These are phyloP conservation scores for Tethea ocularis DNA, from an alignment of 2,888 invertebrate genomes.

Conservation along the genomic window DNA sequence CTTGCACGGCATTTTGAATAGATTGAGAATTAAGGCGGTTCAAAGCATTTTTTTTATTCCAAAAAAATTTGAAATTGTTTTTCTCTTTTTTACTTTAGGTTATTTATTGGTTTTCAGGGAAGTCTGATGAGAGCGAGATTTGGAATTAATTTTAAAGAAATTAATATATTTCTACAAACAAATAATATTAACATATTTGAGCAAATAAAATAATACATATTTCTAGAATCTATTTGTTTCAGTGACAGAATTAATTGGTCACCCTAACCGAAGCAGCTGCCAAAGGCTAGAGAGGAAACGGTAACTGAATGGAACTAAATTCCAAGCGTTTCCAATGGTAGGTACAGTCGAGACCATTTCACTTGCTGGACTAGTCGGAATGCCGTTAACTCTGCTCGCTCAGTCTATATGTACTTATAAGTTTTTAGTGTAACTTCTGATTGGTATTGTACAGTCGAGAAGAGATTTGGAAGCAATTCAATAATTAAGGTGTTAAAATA, in stretches of 20 bases:
- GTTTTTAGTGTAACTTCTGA: slow-evolving; percentile 6
- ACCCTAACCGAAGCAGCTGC: slow-evolving; percentile 64
- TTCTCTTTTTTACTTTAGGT: no score
- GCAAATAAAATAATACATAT: no score
- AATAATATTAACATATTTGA: no score
- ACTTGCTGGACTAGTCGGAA: slow-evolving; percentile 62
- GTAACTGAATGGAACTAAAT: slow-evolving; percentile 82
- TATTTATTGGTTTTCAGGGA: no score
- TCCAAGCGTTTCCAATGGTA: slow-evolving; percentile 64
- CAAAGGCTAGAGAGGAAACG: slow-evolving; percentile 79
- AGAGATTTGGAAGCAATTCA: background rate
- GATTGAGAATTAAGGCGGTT: no score
- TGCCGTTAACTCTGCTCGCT: slow-evolving; percentile 46
- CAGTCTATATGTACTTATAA: background rate
- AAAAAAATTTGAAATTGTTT: no score
- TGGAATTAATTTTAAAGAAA: no score
- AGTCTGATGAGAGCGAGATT: no score
- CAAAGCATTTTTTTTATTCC: no score
- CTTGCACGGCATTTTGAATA: no score
- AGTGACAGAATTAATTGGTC: slow-evolving; percentile 23
- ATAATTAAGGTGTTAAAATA: background rate
- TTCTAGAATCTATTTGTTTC: no score
- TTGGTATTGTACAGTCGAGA: background rate
- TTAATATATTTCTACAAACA: no score
- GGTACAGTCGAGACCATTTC: slow-evolving; percentile 50